These are phyloP conservation scores for Brachyistius frenatus DNA, from an alignment of 2,113 vertebrate species.

Conservation along the genomic window DNA sequence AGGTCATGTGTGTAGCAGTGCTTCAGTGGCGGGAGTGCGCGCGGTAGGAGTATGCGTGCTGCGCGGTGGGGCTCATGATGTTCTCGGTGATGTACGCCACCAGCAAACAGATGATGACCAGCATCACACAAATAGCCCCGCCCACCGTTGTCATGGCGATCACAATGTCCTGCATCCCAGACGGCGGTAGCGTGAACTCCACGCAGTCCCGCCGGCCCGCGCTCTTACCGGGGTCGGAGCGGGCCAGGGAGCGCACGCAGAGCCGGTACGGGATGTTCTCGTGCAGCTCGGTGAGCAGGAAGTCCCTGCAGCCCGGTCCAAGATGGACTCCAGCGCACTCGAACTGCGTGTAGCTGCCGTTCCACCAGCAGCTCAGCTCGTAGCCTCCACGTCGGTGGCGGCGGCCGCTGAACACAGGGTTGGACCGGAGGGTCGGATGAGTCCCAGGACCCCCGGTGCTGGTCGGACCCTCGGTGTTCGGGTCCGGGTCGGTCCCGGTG, in stretches of 20 bases:
- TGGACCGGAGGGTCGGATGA: constrained; percentile 14
- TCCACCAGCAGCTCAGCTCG: constrained; percentile 94
- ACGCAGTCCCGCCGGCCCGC: constrained; percentile 86
- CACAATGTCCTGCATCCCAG: constrained; percentile 95
- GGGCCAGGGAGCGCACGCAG: constrained; percentile 87
- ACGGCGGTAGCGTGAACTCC: constrained; percentile 90
- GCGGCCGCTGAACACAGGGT: constrained; percentile 23
- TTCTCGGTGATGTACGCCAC: constrained; percentile 99
- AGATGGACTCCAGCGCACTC: constrained; percentile 92
- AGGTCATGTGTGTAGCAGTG: constrained; percentile 8
- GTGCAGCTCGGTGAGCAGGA: constrained; percentile 91
- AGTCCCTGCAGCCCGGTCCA: constrained; percentile 91
- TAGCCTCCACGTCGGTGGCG: constrained; percentile 84
- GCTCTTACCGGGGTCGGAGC: constrained; percentile 24
- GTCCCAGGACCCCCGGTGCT: constrained; percentile 5
- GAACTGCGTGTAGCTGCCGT: constrained; percentile 94
- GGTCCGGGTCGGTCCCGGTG: not conserved
- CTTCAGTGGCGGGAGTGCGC: constrained; percentile 74
- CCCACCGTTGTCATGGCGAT: constrained; percentile 98
- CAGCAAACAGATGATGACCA: constrained; percentile 96
- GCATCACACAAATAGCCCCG: constrained; percentile 97
- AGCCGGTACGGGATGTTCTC: constrained; percentile 93
- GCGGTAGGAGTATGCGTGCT: constrained; percentile 79
- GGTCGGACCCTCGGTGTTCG: constrained; percentile 6
- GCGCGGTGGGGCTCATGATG: constrained; percentile 87